phyloP scores from a whole-genome alignment of 1,140 invertebrate genomes.

The Pogonus chalceus region DNA sequence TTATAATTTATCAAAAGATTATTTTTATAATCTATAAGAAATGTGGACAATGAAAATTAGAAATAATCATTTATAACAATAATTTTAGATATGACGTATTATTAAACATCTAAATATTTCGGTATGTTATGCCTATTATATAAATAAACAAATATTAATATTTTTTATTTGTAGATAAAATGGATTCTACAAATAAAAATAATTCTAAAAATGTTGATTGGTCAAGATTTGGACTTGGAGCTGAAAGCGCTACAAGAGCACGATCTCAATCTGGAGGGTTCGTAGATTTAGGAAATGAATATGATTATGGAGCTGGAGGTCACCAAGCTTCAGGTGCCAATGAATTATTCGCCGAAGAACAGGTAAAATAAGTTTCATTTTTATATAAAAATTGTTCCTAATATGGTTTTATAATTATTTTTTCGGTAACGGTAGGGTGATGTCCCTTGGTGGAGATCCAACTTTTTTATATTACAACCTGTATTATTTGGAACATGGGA shows the following conservation, averaged over 20 bases:
- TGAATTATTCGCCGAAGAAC: conserved; percentile 81
- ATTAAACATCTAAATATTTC: no score
- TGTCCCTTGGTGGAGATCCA: conserved; percentile 84
- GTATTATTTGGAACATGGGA: conserved; percentile 96
- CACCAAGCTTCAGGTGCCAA: conserved; percentile 75
- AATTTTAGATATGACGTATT: no score
- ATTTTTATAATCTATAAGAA: no score
- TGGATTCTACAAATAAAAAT: conserved; percentile 20
- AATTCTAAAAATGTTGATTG: conserved; percentile 39
- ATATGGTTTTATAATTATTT: conserved; percentile 17
- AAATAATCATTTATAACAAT: no score
- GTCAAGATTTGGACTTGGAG: conserved; percentile 43
- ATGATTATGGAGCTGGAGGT: conserved; percentile 61
- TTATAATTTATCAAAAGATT: no score
- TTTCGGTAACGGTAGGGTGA: conserved; percentile 63
- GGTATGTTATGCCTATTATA: no score
- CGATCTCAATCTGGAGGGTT: conserved; percentile 51
- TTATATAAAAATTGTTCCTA: conserved; percentile 4
- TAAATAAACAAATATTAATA: no score
- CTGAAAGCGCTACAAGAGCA: conserved; percentile 36
- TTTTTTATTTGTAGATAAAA: no score
- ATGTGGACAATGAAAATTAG: no score
- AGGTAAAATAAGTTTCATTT: conserved; percentile 38
- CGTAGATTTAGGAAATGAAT: conserved; percentile 59
- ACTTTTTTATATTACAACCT: conserved; percentile 87